Evolutionary conservation across 2,888 invertebrate genomes (phyloP).

Genomic region (Alcis repandata): DNA sequence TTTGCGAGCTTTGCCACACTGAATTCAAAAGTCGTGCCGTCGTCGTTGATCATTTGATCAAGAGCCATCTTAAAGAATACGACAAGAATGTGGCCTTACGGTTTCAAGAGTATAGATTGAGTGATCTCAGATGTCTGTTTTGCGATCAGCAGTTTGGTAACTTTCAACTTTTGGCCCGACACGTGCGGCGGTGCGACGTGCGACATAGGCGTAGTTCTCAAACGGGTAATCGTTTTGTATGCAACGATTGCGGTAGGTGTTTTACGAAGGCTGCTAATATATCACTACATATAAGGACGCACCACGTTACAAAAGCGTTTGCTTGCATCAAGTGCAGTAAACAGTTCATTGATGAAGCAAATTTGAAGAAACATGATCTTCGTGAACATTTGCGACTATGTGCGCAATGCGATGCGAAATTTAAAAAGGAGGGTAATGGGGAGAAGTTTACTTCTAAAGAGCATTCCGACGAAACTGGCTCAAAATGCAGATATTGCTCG

Average conservation of each 20-base stretch:
- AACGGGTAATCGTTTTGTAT: slow-evolving; percentile 67
- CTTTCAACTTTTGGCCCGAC: slow-evolving; percentile 69
- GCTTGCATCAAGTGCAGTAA: slow-evolving; percentile 68
- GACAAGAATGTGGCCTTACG: slow-evolving; percentile 67
- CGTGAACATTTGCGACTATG: slow-evolving; percentile 70
- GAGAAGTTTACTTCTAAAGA: slow-evolving; percentile 67
- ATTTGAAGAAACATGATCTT: slow-evolving; percentile 58
- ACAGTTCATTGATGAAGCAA: slow-evolving; percentile 54
- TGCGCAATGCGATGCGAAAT: slow-evolving; percentile 63
- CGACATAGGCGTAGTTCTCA: slow-evolving; percentile 66
- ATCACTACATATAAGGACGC: slow-evolving; percentile 63
- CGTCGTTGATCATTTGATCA: slow-evolving; percentile 72
- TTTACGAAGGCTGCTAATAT: slow-evolving; percentile 72
- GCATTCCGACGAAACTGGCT: slow-evolving; percentile 63
- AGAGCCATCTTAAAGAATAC: slow-evolving; percentile 69
- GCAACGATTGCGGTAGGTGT: slow-evolving; percentile 69
- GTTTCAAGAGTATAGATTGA: slow-evolving; percentile 67
- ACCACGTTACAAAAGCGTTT: slow-evolving; percentile 67
- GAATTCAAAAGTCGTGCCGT: slow-evolving; percentile 62
- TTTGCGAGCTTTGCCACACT: slow-evolving; percentile 71
- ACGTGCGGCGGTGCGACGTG: too few species aligned
- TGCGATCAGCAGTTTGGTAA: slow-evolving; percentile 69
- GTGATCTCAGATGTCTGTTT: slow-evolving; percentile 65
- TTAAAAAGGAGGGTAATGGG: slow-evolving; percentile 61
- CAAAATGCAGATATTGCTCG: slow-evolving; percentile 71